Percentiles rank a stretch among this genome's conserved stretches.
Evolutionary conservation across 2,888 invertebrate genomes (phyloP).

Genomic region (Pyralis farinalis): DNA sequence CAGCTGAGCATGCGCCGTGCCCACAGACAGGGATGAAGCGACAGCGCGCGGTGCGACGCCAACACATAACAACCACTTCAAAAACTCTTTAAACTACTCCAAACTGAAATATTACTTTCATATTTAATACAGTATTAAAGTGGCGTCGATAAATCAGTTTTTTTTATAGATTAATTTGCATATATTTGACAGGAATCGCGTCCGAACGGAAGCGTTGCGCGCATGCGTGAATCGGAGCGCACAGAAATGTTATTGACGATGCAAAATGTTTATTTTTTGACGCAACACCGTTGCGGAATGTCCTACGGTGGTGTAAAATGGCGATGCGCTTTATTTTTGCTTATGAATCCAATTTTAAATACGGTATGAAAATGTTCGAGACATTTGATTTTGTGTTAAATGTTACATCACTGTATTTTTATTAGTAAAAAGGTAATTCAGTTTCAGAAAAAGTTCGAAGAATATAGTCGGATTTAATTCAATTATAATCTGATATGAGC

Average conservation of each 20-base stretch:
- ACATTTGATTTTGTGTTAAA: not conserved
- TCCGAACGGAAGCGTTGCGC: slow-evolving; percentile 31
- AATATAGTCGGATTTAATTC: slow-evolving; percentile 71
- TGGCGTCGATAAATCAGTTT: slow-evolving; percentile 54
- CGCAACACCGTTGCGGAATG: slow-evolving; percentile 46
- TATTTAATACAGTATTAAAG: slow-evolving; percentile 48
- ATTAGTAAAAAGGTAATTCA: slow-evolving; percentile 42
- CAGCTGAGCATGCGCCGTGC: slow-evolving; percentile 73
- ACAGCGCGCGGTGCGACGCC: slow-evolving; percentile 21
- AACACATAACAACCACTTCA: slow-evolving; percentile 10
- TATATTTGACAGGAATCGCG: slow-evolving; percentile 71
- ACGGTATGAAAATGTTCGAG: not conserved
- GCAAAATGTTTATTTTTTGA: slow-evolving; percentile 76
- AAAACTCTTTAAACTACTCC: slow-evolving; percentile 22
- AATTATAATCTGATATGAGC: slow-evolving; percentile 66
- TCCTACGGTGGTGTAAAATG: slow-evolving; percentile 20
- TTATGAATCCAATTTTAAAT: slow-evolving; percentile 3
- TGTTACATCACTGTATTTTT: no score
- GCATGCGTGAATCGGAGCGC: slow-evolving; percentile 55
- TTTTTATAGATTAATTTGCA: slow-evolving; percentile 77
- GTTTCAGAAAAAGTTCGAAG: slow-evolving; percentile 50
- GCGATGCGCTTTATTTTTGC: slow-evolving; percentile 5
- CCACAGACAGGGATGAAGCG: slow-evolving; percentile 57
- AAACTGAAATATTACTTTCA: slow-evolving; percentile 27
- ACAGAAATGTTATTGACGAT: slow-evolving; percentile 73